These are phyloP conservation scores for Drosophila tsacasi DNA, from an alignment of 1,140 invertebrate species.

Conservation along the genomic window DNA sequence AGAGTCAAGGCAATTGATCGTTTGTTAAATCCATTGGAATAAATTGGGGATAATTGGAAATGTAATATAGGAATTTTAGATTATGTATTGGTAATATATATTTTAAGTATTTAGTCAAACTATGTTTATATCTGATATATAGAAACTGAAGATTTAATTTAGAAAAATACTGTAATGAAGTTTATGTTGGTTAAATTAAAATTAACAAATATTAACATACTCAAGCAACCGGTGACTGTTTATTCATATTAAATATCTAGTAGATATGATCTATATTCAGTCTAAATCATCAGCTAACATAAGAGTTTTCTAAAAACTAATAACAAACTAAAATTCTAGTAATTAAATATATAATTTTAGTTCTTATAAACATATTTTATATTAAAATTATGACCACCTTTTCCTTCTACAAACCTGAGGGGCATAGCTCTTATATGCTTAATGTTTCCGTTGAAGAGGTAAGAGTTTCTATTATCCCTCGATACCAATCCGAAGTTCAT, in stretches of 20 bases:
- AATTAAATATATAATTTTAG: neutral
- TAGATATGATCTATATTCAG: neutral
- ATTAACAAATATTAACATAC: neutral
- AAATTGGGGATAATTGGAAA: neutral
- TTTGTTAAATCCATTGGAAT: neutral
- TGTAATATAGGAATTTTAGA: neutral
- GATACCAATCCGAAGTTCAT: neutral
- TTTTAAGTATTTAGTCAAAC: too few relatives aligned
- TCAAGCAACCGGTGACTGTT: neutral
- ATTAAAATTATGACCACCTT: neutral
- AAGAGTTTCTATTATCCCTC: neutral
- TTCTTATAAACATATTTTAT: neutral
- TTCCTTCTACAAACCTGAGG: neutral
- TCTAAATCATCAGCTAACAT: neutral
- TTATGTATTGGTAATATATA: neutral
- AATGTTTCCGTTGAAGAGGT: neutral
- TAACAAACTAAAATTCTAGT: neutral
- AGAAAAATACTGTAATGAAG: neutral
- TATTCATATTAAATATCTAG: neutral
- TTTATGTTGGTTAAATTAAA: neutral
- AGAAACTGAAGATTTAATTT: neutral
- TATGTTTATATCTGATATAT: neutral
- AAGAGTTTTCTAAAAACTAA: neutral
- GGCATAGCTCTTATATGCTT: neutral
- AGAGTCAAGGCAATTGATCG: conserved; percentile 3